Evolutionary conservation across 2,113 vertebrate species (phyloP).

Genomic region (Leuciscus idus): DNA sequence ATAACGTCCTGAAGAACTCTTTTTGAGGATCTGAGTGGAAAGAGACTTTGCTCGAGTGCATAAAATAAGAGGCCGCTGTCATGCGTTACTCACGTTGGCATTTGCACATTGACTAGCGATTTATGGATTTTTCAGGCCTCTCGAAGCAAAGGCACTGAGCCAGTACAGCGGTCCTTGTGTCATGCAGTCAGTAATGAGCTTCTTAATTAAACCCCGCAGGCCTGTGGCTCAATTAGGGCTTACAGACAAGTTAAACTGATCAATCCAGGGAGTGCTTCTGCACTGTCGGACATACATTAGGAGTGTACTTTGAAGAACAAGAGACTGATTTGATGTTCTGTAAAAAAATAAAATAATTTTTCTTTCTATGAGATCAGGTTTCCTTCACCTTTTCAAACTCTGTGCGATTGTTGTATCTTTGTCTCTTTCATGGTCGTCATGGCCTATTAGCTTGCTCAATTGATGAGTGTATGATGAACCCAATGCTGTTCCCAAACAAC

Average conservation of each 20-base stretch:
- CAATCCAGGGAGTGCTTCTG: constrained; percentile 59
- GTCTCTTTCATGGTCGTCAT: constrained; percentile 78
- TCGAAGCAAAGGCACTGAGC: constrained; percentile 33
- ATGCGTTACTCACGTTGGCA: not conserved
- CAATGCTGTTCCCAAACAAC: constrained; percentile 39
- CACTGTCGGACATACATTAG: not conserved
- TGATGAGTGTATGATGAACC: constrained; percentile 47
- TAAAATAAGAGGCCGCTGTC: not conserved
- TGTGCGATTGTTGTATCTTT: constrained; percentile 52
- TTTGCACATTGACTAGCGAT: constrained; percentile 37
- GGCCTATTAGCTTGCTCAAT: constrained; percentile 70
- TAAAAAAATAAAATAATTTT: not conserved
- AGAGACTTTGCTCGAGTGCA: constrained; percentile 3
- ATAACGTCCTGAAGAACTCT: constrained; percentile 6
- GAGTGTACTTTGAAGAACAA: not conserved
- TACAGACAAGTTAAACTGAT: constrained; percentile 63
- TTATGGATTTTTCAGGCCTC: constrained; percentile 50
- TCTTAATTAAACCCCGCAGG: constrained; percentile 60
- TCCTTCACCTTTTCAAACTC: not conserved
- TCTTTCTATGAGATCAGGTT: not conserved
- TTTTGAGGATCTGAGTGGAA: not conserved
- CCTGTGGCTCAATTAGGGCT: constrained; percentile 70
- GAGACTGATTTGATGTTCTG: not conserved
- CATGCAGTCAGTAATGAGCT: constrained; percentile 51
- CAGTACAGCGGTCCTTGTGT: constrained; percentile 31